phyloP scores from a whole-genome alignment of 2,888 invertebrate genomes.

The Stenotaenia linearis region DNA sequence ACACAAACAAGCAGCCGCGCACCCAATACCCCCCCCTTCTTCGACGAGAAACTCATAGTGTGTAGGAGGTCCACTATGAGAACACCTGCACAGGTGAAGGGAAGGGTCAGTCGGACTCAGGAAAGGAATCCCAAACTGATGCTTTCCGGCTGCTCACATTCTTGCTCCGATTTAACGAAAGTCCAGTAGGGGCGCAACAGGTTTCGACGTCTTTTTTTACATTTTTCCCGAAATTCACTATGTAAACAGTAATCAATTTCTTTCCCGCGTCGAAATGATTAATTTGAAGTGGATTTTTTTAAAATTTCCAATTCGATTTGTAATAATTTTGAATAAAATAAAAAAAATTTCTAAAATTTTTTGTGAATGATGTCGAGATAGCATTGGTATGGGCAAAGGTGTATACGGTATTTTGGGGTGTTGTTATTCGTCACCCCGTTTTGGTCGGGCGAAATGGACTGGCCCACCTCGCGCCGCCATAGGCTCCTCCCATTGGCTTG shows the following conservation, averaged over 20 bases:
- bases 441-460: slow-evolving; percentile 23
- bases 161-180: neutral
- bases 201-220: neutral
- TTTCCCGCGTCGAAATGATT: neutral
- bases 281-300: too few species aligned
- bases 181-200: neutral
- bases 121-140: neutral
- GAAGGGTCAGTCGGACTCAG: neutral
- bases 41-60: neutral
- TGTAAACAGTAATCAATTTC: neutral
- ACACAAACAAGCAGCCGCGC: neutral
- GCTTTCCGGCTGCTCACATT: neutral
- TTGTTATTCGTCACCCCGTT: neutral
- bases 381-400: neutral
- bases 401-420: neutral
- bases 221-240: neutral
- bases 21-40: neutral
- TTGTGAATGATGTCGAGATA: neutral
- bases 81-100: neutral
- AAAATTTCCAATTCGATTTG: too few species aligned
- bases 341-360: too few species aligned
- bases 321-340: too few species aligned
- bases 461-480: slow-evolving; percentile 3
- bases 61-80: neutral
- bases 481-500: slow-evolving; percentile 21